Evolutionary conservation across 2,888 invertebrate genomes (phyloP).

Genomic region (Ormia ochracea): DNA sequence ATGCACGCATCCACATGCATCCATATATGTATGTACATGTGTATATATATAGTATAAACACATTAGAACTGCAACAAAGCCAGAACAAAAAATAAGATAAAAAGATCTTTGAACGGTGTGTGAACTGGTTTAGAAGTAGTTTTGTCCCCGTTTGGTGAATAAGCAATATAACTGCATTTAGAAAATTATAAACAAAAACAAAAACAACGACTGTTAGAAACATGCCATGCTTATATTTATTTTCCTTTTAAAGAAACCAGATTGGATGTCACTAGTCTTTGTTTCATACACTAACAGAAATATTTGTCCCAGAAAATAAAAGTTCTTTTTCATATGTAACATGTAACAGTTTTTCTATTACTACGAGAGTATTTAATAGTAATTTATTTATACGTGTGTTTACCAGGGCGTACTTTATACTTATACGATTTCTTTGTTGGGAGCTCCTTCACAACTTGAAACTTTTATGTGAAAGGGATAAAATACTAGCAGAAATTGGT

Average conservation of each 20-base stretch:
- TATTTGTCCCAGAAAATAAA: neutral
- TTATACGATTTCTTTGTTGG: no score
- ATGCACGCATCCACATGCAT: no score
- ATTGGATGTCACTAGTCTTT: slow-evolving; percentile 28
- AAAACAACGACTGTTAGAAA: slow-evolving; percentile 17
- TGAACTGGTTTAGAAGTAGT: slow-evolving; percentile 62
- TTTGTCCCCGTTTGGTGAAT: slow-evolving; percentile 57
- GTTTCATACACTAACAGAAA: slow-evolving; percentile 12
- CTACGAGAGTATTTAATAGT: no score
- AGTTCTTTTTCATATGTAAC: no score
- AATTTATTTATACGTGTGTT: no score
- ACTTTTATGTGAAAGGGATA: no score
- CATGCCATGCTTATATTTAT: slow-evolving; percentile 34
- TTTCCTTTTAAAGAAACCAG: slow-evolving; percentile 41
- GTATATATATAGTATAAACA: no score
- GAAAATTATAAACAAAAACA: slow-evolving; percentile 41
- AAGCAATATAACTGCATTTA: slow-evolving; percentile 59
- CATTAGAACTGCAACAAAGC: slow-evolving; percentile 36
- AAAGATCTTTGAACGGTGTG: slow-evolving; percentile 59
- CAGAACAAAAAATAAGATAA: slow-evolving; percentile 17
- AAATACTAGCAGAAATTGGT: no score
- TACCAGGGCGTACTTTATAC: no score
- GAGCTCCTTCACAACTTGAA: no score
- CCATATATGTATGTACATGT: no score
- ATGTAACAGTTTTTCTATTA: no score